Conservation (phyloP, 2,113 vertebrate genomes). For the Rousettus leschenaultii region DNA sequence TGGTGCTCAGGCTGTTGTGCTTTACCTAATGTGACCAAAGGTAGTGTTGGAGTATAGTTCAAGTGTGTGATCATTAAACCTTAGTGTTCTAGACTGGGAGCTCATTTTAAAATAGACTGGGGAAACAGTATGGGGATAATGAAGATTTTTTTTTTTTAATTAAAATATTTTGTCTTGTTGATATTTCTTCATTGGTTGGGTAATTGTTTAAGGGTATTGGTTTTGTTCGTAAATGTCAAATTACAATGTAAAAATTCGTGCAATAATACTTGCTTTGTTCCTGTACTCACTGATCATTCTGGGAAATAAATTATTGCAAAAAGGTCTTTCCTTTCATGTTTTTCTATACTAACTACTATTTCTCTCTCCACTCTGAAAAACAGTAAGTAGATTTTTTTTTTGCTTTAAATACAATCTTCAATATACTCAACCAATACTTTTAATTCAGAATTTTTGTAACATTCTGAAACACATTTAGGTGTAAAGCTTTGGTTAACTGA, state of each 20-base stretch:
- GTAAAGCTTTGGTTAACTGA: slow-evolving; percentile 16
- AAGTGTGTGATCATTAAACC: not conserved
- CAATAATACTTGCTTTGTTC: slow-evolving; percentile 25
- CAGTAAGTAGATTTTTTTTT: slow-evolving; percentile 14
- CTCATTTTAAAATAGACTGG: not conserved
- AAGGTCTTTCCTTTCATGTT: slow-evolving; percentile 40
- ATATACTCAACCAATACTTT: not conserved
- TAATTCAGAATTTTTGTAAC: slow-evolving; percentile 29
- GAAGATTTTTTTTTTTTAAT: not conserved
- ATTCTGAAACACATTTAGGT: slow-evolving; percentile 24
- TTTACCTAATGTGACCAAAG: not conserved
- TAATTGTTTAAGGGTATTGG: not conserved
- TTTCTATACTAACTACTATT: not conserved
- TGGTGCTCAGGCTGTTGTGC: not conserved
- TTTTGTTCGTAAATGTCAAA: slow-evolving; percentile 33
- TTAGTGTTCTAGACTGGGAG: not conserved
- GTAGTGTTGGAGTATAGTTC: not conserved
- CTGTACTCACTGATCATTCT: not conserved
- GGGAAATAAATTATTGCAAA: slow-evolving; percentile 18
- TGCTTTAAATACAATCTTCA: not conserved
- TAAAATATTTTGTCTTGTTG: not conserved
- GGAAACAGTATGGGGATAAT: not conserved
- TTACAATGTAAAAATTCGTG: not conserved
- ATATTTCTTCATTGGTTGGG: not conserved
- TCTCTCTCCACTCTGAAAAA: slow-evolving; percentile 38